Base-by-base conservation (phyloP, 2,888 invertebrate species). In the Erebia palarica region DNA sequence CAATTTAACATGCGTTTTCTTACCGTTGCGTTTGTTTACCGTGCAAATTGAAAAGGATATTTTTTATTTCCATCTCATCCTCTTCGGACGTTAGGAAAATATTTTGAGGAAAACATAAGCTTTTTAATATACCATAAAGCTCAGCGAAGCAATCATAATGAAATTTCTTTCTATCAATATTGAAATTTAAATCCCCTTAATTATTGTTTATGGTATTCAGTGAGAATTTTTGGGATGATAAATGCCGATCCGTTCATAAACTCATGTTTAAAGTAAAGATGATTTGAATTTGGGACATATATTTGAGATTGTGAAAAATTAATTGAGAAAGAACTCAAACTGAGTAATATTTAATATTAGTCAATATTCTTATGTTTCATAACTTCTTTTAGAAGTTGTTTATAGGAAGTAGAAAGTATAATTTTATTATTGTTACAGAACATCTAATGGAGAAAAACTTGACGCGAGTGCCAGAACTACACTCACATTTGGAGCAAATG, bases 401-500 rank as follows among this genome's bases (percentile, higher is more conserved):
- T 5, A n/a, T 9, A 60, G 59, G 1, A 59, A 36, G 8, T 36
- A 14, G n/a, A n/a, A n/a, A n/a, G n/a, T n/a, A 55, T 18, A n/a
- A 51, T 53, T 51, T 7, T 36, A 13, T 60, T 36, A 53, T 68
- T 66, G 70, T 82, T 90, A 63, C 89, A 96, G 98, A 98, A 87
- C 96, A 97, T 89, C 90, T 98, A 75, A 92, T 98, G 84, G 96
- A 96, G 85, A 96, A 96, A 79, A 96, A 97, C 65, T 92, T 99
- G 79, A 98, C 98, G 3, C 95, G 97, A 67, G 95, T 98, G 73
- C 96, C 97, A 76, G 96, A 96, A 86, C 98, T 99, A 88, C 99
- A 99, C 88, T 99, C 99, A 0, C 99, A 99, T 87, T 94, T 98
- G 80, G 99, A 99, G 85, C 97, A 97, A 71, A 97, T 99, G 96